These are phyloP conservation scores for Onychomys leucogaster DNA, from an alignment of 2,797 vertebrate species.

Conservation along the genomic window DNA sequence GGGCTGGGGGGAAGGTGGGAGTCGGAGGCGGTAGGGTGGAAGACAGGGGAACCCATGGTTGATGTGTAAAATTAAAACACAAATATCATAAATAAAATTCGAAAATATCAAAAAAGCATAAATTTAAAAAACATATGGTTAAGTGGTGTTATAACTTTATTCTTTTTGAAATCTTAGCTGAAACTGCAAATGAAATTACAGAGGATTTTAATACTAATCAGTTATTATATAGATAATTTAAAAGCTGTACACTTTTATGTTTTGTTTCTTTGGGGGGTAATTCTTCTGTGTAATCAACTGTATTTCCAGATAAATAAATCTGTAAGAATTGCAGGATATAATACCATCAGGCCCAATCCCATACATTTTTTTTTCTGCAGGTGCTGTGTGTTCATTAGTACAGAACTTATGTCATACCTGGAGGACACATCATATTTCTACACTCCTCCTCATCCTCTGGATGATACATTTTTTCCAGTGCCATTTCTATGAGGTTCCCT, in stretches of 20 bases:
- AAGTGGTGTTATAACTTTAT: neutral
- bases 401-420: no score
- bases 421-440: no score
- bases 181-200: neutral
- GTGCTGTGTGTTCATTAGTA: neutral
- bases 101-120: no score
- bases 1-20: no score
- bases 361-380: neutral
- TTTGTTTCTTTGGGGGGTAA: neutral
- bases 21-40: no score
- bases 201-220: neutral
- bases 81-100: no score
- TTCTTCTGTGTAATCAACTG: neutral
- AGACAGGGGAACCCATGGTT: no score
- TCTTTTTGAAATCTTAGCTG: neutral
- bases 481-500: neutral
- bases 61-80: no score
- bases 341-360: no score
- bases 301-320: neutral
- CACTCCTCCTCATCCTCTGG: neutral
- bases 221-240: neutral
- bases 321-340: neutral
- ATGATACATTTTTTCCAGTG: neutral
- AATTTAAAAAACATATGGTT: neutral
- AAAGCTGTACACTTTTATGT: neutral